Evolutionary conservation across 2,888 invertebrate genomes (phyloP).

Genomic region (Dysmachus trigonus): DNA sequence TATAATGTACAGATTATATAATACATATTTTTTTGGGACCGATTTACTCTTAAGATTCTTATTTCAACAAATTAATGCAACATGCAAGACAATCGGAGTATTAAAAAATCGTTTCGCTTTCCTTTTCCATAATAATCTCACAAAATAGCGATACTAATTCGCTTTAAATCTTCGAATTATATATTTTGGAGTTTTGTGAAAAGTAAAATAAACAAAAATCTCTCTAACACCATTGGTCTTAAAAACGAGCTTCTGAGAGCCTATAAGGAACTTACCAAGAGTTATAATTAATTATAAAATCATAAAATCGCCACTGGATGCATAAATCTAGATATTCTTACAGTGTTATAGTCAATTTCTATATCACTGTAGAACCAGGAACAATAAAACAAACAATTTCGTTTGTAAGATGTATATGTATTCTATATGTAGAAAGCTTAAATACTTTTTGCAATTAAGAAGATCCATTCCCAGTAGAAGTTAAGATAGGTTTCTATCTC

Average conservation of each 20-base stretch:
- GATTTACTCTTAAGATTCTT: too few species aligned
- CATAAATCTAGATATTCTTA: too few species aligned
- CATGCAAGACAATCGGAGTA: too few species aligned
- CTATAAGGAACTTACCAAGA: too few species aligned
- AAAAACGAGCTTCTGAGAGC: not conserved
- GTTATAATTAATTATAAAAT: not conserved
- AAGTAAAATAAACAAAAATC: too few species aligned
- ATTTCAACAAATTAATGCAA: too few species aligned
- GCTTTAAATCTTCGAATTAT: too few species aligned
- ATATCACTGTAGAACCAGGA: not conserved
- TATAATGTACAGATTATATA: too few species aligned
- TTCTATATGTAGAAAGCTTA: too few species aligned
- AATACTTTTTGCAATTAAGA: not conserved
- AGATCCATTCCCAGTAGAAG: not conserved
- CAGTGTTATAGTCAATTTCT: not conserved
- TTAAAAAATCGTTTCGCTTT: too few species aligned
- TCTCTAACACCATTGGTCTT: not conserved
- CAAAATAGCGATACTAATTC: not conserved
- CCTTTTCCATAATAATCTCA: not conserved
- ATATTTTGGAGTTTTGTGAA: too few species aligned
- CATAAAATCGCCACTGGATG: not conserved
- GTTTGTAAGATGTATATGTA: not conserved
- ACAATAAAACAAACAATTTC: not conserved
- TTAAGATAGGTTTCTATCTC: not conserved
- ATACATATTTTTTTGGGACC: too few species aligned